Base-by-base conservation (phyloP, 2,797 vertebrate genomes). In the Cygnus olor region DNA sequence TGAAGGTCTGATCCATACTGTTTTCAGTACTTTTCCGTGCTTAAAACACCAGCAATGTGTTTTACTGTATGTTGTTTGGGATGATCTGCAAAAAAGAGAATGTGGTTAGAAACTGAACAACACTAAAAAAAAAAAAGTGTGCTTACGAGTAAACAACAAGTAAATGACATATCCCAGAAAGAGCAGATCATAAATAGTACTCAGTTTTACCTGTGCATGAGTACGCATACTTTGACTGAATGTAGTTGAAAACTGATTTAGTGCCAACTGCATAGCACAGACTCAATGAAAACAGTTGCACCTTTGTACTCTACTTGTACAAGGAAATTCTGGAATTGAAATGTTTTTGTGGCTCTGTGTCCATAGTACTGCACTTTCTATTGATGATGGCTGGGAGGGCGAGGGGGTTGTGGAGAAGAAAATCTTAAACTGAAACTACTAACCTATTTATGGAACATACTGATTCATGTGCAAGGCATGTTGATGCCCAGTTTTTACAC, bases 301-400 rank as follows among this genome's bases (percentile, higher is more conserved):
- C 9, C 5, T 45, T 88, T 53, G 17, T 70, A 44, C 10, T 88
- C 28, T 82, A 17, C 90, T 77, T 88, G 34, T 58, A 79, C 83
- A 74, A 97, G 60, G n/a, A 76, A 89, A 84, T 79, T 72, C 49
- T 64, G 42, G 13, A 61, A 49, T 45, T 44, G 36, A 93, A 92
- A 69, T 16, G 14, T 19, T 91, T 70, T 22, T 54, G 70, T 80
- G 92, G 60, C 49, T n/a, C 66, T 53, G 22, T 86, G 47, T 47
- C 47, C 51, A 58, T 30, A 22, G 27, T 32, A 53, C 84, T 88
- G 64, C n/a, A 34, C 0, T 85, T 94, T 88, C 60, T 84, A 20
- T 64, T 40, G 8, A 34, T 88, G 57, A 44, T 49, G 45, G 56
- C 19, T 38, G n/a, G 11, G 22, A 51, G 13, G 24, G 34, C 9